Base-by-base conservation (phyloP, 2,888 invertebrate genomes). In the Cryptocephalus primarius region DNA sequence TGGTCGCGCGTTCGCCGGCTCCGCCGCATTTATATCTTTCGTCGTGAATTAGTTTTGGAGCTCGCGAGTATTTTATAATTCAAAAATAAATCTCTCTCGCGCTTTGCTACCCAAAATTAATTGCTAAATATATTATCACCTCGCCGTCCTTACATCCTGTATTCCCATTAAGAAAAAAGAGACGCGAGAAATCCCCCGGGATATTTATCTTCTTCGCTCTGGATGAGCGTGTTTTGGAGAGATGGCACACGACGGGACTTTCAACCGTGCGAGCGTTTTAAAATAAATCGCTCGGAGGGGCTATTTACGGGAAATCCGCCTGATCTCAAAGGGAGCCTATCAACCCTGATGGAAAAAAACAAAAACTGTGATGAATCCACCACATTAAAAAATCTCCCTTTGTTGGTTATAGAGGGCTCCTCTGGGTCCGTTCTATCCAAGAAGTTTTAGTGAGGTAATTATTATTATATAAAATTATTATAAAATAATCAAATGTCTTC, bases 41-140 rank as follows among this genome's bases (percentile, higher is more conserved):
- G 55, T 58, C 65, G 55, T 61, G 66, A 64, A 66, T 64, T 65
- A 65, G 63, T 63, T 34, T 60, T 46, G 55, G 51, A 60, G 56
- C 52, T 56, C 56, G 55, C 56, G 52, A 56, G 58, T 61, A 60
- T 59, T 61, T 63, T 57, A 60, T 56, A 57, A n/a, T 59, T 60
- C 55, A 57, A 60, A 62, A 61, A 64, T 66, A 66, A 63, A 64
- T 64, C 62, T 58, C 55, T 53, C 50, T 44, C 55, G 48, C 47
- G 49, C 55, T 54, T 55, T 55, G 57, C 55, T 60, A 59, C 58
- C 58, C 55, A 57, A 57, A 62, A 62, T 61, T 62, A 61, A 63
- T 61, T 58, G 60, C 57, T 56, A 57, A 60, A 61, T 62, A 61
- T 62, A 63, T 60, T 58, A 60, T 57, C 52, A 52, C 57, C 47